Percentiles rank a stretch among this genome's conserved stretches.
Conservation (phyloP, 2,113 vertebrate genomes). For the Octodon degus region DNA sequence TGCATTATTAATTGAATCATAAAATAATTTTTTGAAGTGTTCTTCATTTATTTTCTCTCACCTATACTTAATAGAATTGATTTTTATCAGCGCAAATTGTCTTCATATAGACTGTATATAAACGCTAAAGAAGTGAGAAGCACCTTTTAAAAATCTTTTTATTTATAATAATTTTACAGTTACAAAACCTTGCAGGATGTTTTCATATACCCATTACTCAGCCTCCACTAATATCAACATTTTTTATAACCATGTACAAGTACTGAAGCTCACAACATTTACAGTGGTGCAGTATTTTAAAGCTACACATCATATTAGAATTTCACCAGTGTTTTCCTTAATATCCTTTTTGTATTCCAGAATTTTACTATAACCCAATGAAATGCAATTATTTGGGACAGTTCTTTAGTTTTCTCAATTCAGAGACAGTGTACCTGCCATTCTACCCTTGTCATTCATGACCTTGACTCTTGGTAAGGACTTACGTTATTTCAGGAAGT, state of each 20-base stretch:
- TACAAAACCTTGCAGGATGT: not conserved
- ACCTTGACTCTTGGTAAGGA: not conserved
- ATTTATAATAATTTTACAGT: not conserved
- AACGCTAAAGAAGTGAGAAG: not conserved
- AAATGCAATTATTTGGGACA: not conserved
- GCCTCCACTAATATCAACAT: not conserved
- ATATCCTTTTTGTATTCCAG: not conserved
- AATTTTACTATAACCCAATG: not conserved
- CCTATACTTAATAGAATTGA: conserved; percentile 32
- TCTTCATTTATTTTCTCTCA: conserved; percentile 43
- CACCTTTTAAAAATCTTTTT: not conserved
- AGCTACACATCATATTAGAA: not conserved
- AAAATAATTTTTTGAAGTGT: conserved; percentile 12
- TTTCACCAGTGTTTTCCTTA: not conserved
- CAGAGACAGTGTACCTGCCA: not conserved
- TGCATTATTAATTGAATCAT: conserved; percentile 28
- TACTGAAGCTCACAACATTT: not conserved
- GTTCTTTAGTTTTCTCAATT: not conserved
- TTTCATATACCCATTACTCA: not conserved
- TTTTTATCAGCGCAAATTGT: conserved; percentile 34
- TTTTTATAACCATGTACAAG: not conserved
- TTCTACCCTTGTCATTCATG: not conserved
- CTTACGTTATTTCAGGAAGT: not conserved
- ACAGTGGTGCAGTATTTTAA: not conserved
- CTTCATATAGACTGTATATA: not conserved